Percentiles rank a stretch among this genome's conserved stretches.
Evolutionary conservation across 2,888 invertebrate species (phyloP).

Genomic region (Pherbina coryleti): DNA sequence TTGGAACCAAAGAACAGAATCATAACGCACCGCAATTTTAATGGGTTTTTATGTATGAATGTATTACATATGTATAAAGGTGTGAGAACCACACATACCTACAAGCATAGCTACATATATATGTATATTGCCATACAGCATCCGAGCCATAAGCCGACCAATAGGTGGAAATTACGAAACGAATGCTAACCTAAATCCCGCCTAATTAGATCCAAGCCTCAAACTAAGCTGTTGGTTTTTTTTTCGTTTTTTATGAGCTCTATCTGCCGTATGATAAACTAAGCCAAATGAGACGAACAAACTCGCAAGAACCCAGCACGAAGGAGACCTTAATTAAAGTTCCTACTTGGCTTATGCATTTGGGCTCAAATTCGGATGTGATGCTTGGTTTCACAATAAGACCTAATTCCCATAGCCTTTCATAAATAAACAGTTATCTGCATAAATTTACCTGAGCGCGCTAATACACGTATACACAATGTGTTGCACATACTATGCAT

Average conservation of each 20-base stretch:
- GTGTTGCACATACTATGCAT: neutral
- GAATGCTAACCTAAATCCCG: slow-evolving; percentile 7
- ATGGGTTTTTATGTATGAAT: neutral
- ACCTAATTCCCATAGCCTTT: slow-evolving; percentile 38
- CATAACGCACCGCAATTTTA: neutral
- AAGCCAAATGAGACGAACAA: slow-evolving; percentile 2
- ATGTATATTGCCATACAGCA: neutral
- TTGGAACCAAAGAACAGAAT: neutral
- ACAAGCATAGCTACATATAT: neutral
- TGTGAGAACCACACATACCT: neutral
- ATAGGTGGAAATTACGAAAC: neutral
- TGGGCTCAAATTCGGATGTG: slow-evolving; percentile 10
- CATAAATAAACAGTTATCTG: slow-evolving; percentile 34
- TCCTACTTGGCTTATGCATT: slow-evolving; percentile 5
- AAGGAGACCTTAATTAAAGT: slow-evolving; percentile 27
- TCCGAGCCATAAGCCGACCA: slow-evolving; percentile 10
- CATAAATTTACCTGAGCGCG: slow-evolving; percentile 19
- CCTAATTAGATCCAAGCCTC: neutral
- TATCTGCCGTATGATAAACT: no score
- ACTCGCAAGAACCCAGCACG: neutral
- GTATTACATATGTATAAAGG: neutral
- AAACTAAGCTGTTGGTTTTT: no score
- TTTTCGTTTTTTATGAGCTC: no score
- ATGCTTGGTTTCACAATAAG: slow-evolving; percentile 32
- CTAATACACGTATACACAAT: slow-evolving; percentile 10